Evolutionary conservation across 2,797 vertebrate genomes (phyloP), one percentile per base, ranked within the genome.

Genomic region (Halcyon chelicuti): DNA sequence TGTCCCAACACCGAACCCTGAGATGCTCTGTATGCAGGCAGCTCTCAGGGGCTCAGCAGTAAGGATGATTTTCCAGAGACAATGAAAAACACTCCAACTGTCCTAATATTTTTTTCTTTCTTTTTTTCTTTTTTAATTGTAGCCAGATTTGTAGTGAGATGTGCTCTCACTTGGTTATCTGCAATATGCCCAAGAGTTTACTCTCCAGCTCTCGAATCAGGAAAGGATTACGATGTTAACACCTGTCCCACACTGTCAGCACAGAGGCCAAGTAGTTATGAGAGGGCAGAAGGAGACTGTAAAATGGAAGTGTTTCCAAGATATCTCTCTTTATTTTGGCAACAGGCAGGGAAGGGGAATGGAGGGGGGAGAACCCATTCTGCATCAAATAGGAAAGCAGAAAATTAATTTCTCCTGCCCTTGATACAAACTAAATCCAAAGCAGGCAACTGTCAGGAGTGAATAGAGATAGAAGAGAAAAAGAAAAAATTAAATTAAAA

Each of bases 341-440:
- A 93, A 87, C 58, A 93, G 42, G 40, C 35, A 9, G n/a, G 8
- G n/a, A 88, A 66, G 39, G 9, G 19, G 47, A 93, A 90, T 18
- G 31, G 22, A 40, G 13, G n/a, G 10, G 21, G 16, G 21, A 86
- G 62, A 95, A 88, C 17, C 33, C 54, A 61, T 46, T 73, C 77
- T 42, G 19, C 66, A 92, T 49, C 62, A 90, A 92, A 96, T 52
- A 89, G 19, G 19, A 92, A 92, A 78, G 68, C 82, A 84, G 89
- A 94, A 95, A 96, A 93, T 94, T 0, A 87, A 90, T 93, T 93
- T 96, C 51, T 73, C 46, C 40, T 94, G 91, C 39, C 73, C 88
- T 93, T 92, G 60, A 88, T 92, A 86, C 78, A 94, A 96, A 93
- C 88, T 61, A 97, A 95, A 96, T 94, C 96, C 92, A 88, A 96